Evolutionary conservation across 1,140 invertebrate species (phyloP).

Genomic region (Caenorhabditis latens): DNA sequence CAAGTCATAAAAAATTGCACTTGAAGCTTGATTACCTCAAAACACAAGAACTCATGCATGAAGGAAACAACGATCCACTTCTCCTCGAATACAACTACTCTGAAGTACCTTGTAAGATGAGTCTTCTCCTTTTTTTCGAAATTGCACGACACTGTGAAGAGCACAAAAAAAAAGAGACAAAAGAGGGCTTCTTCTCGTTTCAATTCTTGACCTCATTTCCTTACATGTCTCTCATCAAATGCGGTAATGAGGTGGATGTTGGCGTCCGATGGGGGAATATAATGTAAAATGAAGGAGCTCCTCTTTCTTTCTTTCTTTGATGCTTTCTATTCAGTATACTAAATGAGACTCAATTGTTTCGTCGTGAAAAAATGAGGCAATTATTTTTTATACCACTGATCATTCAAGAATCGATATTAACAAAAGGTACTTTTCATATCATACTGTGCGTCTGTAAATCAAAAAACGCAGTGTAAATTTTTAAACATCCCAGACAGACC

Average conservation of each 20-base stretch:
- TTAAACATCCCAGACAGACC: too few relatives aligned
- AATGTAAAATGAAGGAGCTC: not conserved
- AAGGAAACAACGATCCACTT: conserved; percentile 28
- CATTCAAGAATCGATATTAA: too few relatives aligned
- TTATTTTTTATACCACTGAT: too few relatives aligned
- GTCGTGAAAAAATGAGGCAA: too few relatives aligned
- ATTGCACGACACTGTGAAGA: not conserved
- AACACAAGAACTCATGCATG: conserved; percentile 46
- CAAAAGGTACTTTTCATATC: too few relatives aligned
- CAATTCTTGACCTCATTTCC: conserved; percentile 54
- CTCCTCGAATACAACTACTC: not conserved
- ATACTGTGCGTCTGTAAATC: too few relatives aligned
- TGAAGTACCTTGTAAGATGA: conserved; percentile 25
- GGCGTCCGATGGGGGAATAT: conserved; percentile 4
- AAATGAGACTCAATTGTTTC: too few relatives aligned
- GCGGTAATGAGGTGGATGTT: conserved; percentile 22
- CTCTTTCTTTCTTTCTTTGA: not conserved
- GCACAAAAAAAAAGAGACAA: not conserved
- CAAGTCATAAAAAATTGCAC: not conserved
- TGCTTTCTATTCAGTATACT: not conserved
- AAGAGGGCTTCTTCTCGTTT: not conserved
- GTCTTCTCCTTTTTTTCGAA: not conserved
- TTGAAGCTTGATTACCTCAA: conserved; percentile 13
- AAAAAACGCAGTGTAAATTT: too few relatives aligned
- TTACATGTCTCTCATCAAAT: conserved; percentile 8